Evolutionary conservation across 2,888 invertebrate genomes (phyloP).

Genomic region (Philereme vetulata): DNA sequence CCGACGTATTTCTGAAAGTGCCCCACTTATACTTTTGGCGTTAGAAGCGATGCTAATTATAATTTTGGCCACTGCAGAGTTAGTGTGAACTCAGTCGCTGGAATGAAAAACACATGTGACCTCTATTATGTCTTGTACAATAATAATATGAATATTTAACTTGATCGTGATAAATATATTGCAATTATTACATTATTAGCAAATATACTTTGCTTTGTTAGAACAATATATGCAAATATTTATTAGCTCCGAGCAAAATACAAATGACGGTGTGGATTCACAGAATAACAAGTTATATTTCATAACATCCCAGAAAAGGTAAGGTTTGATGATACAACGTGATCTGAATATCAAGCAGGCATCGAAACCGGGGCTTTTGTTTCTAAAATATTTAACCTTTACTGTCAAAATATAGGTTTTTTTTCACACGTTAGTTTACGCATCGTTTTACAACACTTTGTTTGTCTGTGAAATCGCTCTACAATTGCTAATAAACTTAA

Average conservation of each 20-base stretch:
- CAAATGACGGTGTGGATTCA: conserved; percentile 1
- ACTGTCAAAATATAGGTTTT: conserved; percentile 37
- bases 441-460: conserved; percentile 35
- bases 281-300: conserved; percentile 2
- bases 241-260: conserved; percentile 6
- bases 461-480: conserved; percentile 13
- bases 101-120: conserved; percentile 31
- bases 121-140: conserved; percentile 10
- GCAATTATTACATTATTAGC: conserved; percentile 17
- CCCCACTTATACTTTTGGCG: conserved; percentile 60
- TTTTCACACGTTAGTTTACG: conserved; percentile 49
- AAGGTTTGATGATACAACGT: conserved; percentile 14
- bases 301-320: conserved; percentile 12
- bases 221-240: conserved; percentile 14
- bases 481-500: conserved; percentile 34
- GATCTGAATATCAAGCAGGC: conserved; percentile 36
- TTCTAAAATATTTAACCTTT: conserved; percentile 47
- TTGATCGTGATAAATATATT: conserved; percentile 7
- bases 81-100: conserved; percentile 39
- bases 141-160: neutral
- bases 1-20: conserved; percentile 57
- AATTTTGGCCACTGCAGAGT: conserved; percentile 62
- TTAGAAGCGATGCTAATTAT: conserved; percentile 57
- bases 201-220: conserved; percentile 21
- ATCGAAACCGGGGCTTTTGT: conserved; percentile 34